Evolutionary conservation across 1,140 invertebrate species (phyloP).

Genomic region (Dinothrombium tinctorium): DNA sequence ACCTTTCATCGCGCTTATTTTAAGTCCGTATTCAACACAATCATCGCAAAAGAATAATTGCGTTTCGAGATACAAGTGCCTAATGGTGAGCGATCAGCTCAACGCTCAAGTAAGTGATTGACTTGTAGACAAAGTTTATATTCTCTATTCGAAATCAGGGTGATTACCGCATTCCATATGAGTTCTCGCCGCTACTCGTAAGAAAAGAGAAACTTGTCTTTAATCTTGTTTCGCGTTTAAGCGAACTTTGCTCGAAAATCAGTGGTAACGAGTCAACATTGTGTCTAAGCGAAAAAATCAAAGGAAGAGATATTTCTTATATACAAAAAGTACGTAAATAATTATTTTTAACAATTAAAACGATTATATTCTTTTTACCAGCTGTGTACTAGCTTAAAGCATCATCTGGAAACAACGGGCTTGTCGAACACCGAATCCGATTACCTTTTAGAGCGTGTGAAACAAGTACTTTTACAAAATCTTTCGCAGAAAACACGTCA

Average conservation of each 20-base stretch:
- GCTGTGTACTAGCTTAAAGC: slow-evolving; percentile 1
- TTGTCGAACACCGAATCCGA: neutral
- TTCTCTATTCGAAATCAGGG: neutral
- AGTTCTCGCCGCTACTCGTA: neutral
- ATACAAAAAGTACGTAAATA: neutral
- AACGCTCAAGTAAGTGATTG: neutral
- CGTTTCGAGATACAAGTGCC: slow-evolving; percentile 3
- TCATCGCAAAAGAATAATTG: neutral
- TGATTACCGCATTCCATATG: neutral
- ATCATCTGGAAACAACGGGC: neutral
- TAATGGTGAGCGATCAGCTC: slow-evolving; percentile 2
- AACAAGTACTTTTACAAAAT: too few species aligned
- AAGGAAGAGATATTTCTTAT: slow-evolving; percentile 3
- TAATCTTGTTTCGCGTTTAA: neutral
- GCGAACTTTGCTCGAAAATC: slow-evolving; percentile 2
- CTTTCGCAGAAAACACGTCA: too few species aligned
- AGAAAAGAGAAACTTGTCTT: slow-evolving; percentile 1
- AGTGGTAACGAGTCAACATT: neutral
- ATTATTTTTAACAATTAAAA: neutral
- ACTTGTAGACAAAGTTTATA: neutral
- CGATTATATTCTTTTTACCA: neutral
- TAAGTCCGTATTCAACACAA: slow-evolving; percentile 1
- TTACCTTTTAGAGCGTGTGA: too few species aligned
- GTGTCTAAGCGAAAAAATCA: slow-evolving; percentile 1
- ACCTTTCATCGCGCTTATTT: slow-evolving; percentile 1